phyloP scores from a whole-genome alignment of 1,140 invertebrate species.

The Portunus trituberculatus region DNA sequence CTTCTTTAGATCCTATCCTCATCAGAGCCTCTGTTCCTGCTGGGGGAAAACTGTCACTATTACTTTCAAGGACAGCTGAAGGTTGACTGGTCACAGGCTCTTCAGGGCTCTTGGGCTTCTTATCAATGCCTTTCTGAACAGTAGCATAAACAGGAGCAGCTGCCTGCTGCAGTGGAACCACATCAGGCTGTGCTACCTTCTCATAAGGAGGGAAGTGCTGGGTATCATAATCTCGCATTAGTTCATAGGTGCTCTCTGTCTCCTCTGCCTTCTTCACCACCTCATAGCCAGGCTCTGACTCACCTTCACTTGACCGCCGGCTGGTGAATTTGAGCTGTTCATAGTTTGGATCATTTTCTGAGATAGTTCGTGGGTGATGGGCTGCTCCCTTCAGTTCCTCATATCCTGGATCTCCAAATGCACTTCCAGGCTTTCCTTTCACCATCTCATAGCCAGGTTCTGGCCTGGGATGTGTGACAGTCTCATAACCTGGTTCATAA shows the following conservation, averaged over 20 bases:
- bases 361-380: conserved; percentile 60
- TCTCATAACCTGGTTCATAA: conserved; percentile 73
- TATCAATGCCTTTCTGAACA: conserved; percentile 44
- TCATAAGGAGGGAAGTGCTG: conserved; percentile 61
- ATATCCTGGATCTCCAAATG: conserved; percentile 73
- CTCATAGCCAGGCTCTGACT: conserved; percentile 72
- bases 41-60: conserved; percentile 32
- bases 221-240: conserved; percentile 70
- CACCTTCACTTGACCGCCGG: conserved; percentile 39
- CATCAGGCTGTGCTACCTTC: conserved; percentile 42
- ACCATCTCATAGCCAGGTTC: conserved; percentile 76
- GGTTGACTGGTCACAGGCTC: background rate
- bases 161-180: background rate
- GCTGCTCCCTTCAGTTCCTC: conserved; percentile 65
- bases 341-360: conserved; percentile 76
- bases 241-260: conserved; percentile 66
- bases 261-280: conserved; percentile 70
- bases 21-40: background rate
- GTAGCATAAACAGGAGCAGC: conserved; percentile 57
- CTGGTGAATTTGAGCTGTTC: conserved; percentile 75
- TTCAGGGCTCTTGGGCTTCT: conserved; percentile 44
- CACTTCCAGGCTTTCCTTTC: conserved; percentile 61
- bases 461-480: conserved; percentile 61
- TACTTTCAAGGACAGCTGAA: conserved; percentile 35
- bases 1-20: background rate